phyloP scores from a whole-genome alignment of 2,113 vertebrate species.

The Callipepla squamata region DNA sequence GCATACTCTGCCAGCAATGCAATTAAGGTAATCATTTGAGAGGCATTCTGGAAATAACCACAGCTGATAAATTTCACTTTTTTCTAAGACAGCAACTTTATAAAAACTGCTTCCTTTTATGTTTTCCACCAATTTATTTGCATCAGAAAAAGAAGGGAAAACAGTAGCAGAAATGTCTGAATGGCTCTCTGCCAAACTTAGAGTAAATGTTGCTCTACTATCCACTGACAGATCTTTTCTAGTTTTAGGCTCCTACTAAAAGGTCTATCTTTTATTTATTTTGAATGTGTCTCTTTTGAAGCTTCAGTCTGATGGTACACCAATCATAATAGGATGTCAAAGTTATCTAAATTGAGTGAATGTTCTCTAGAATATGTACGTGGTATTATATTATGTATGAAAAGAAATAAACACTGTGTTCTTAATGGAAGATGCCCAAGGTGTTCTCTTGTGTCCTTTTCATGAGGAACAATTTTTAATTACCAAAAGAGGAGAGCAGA shows the following conservation, averaged over 20 bases:
- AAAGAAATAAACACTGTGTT: neutral
- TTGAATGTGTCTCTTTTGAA: neutral
- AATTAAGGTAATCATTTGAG: slow-evolving; percentile 30
- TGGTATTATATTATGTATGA: accelerated
- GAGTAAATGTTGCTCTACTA: neutral
- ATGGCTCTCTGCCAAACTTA: neutral
- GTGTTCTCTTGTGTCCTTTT: neutral
- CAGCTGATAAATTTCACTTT: neutral
- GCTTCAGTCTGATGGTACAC: neutral
- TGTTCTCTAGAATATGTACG: neutral
- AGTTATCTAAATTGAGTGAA: neutral
- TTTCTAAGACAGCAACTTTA: neutral
- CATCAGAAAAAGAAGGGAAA: neutral
- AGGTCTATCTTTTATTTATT: neutral
- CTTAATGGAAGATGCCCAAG: neutral
- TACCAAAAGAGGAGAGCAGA: neutral
- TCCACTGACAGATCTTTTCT: neutral
- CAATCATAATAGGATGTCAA: neutral
- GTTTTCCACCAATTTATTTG: neutral
- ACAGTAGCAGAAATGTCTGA: neutral
- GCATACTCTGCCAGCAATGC: neutral
- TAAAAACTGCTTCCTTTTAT: neutral
- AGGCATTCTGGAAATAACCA: neutral
- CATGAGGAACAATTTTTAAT: neutral
- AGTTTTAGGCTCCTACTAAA: neutral